Evolutionary conservation across 2,888 invertebrate genomes (phyloP), one percentile per base, ranked within the genome.

Genomic region (Escarpia spicata): DNA sequence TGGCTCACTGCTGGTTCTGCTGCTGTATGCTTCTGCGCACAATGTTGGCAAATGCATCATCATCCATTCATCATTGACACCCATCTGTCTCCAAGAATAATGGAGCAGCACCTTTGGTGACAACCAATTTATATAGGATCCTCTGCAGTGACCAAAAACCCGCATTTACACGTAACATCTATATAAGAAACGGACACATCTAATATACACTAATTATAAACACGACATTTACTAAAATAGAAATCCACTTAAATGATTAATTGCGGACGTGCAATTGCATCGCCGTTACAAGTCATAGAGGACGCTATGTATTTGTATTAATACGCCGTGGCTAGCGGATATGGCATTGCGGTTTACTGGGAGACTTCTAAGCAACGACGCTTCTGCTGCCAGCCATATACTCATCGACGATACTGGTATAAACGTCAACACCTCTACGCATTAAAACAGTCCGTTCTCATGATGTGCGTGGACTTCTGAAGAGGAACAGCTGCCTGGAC

Each of bases 321-420:
- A 75, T 75, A 26, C 19, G 75, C 75, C 26, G 19, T 75, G 75
- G 75, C n/a, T 75, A 4, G 19, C 26, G 26, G 75, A 75, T 26
- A 75, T 75, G 19, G 75, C 6, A 26, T 6, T 26, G 75, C 19
- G 26, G 19, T 75, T 75, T 75, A 75, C 75, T 26, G 75, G 19
- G 75, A 75, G 19, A n/a, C 75, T 75, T 75, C 75, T 75, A 75
- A 75, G 75, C 75, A 75, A 75, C 15, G 75, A 75, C 75, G 75
- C 75, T 15, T 75, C 75, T n/a, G 26, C 75, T 75, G 19, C 19
- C 26, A 75, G n/a, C 75, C n/a, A 6, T 75, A 6, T 26, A 19
- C 75, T 75, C 75, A n/a, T 75, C 75, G 26, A 26, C 26, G 75
- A 75, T n/a, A 75, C 75, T 75, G 75, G 75, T 26, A 75, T 75